phyloP scores from a whole-genome alignment of 2,888 invertebrate species.

The Eilema caniola region DNA sequence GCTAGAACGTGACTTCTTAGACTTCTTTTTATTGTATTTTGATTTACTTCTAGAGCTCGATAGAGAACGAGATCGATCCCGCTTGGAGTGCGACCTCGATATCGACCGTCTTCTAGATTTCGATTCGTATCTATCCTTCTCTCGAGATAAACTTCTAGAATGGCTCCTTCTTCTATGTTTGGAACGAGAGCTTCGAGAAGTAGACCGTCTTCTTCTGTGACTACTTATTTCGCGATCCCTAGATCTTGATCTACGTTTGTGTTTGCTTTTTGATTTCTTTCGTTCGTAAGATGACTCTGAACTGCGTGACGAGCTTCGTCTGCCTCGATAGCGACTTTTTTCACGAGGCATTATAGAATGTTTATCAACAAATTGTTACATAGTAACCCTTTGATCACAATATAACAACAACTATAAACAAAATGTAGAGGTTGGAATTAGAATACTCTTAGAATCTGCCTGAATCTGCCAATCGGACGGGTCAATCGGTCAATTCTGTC shows the following conservation, averaged over 20 bases:
- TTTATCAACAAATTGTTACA: not conserved
- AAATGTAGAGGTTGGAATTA: too few species aligned
- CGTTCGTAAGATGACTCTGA: conserved; percentile 80
- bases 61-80: conserved; percentile 70
- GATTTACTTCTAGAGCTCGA: conserved; percentile 73
- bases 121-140: conserved; percentile 77
- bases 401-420: not conserved
- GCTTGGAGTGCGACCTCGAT: conserved; percentile 70
- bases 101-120: conserved; percentile 72
- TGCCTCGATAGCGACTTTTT: conserved; percentile 76
- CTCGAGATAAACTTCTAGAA: conserved; percentile 78
- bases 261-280: conserved; percentile 76
- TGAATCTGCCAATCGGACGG: too few species aligned
- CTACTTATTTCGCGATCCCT: conserved; percentile 74
- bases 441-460: too few species aligned
- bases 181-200: conserved; percentile 69
- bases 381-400: not conserved
- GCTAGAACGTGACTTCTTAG: conserved; percentile 70
- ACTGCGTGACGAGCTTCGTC: conserved; percentile 76
- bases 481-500: too few species aligned
- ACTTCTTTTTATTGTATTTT: conserved; percentile 71
- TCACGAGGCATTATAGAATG: conserved; percentile 77
- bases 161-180: conserved; percentile 72
- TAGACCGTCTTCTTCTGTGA: conserved; percentile 71
- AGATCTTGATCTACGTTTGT: conserved; percentile 75